A percentile compares a stretch with the other conserved stretches of the same genome.
These are phyloP conservation scores for Eufriesea mexicana DNA, from an alignment of 1,140 invertebrate genomes.

Conservation along the genomic window DNA sequence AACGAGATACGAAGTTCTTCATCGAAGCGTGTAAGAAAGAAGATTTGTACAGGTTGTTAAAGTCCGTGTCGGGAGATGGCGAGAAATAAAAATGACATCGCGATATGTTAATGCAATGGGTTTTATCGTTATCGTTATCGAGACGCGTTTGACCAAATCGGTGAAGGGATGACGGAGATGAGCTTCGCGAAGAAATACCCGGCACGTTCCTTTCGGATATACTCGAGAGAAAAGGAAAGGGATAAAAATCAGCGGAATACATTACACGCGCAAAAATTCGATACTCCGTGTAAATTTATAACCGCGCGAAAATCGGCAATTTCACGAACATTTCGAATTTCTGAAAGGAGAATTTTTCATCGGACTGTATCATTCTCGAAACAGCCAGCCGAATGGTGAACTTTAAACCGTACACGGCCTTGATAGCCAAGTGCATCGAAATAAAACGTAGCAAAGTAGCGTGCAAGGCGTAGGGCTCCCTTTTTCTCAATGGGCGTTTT, in stretches of 20 bases:
- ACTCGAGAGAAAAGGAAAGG: too few relatives aligned
- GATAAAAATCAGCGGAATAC: too few relatives aligned
- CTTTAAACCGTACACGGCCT: conserved; percentile 54
- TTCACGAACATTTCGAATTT: not conserved
- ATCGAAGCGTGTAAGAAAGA: not conserved
- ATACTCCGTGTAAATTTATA: not conserved
- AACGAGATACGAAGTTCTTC: not conserved
- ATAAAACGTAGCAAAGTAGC: conserved; percentile 65
- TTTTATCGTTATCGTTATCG: not conserved
- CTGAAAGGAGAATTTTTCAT: not conserved
- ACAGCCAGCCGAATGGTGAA: conserved; percentile 44
- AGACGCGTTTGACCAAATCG: too few relatives aligned
- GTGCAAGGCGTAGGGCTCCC: conserved; percentile 45
- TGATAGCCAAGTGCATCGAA: conserved; percentile 57
- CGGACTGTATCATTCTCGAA: not conserved
- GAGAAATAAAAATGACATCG: not conserved
- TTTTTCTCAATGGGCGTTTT: conserved; percentile 70
- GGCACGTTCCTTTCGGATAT: too few relatives aligned
- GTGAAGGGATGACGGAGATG: too few relatives aligned
- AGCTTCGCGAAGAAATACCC: too few relatives aligned
- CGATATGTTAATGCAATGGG: too few relatives aligned
- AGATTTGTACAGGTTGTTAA: too few relatives aligned
- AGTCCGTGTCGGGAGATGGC: not conserved
- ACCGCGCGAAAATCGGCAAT: too few relatives aligned
- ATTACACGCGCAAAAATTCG: not conserved